Base-by-base conservation (phyloP, 2,888 invertebrate species). In the Papilio elwesi region DNA sequence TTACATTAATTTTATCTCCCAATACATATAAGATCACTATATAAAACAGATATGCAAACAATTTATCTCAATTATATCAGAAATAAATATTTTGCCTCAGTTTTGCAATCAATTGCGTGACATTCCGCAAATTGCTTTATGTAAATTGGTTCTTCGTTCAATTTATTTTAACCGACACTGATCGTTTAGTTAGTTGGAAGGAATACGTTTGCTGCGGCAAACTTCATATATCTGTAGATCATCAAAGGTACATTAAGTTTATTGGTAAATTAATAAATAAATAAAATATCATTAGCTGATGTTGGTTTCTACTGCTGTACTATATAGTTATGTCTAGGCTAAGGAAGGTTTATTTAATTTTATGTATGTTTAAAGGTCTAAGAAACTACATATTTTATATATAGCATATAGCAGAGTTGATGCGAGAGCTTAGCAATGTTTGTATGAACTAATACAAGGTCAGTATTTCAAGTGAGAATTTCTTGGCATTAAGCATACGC, bases 41-140 rank as follows among this genome's bases (percentile, higher is more conserved):
- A 26, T 26, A 4, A 26, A 26, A 26, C 4, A 26, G 26, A 26
- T 26, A 26, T 2, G 26, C 26, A 26, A 26, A 26, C 4, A 26
- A 26, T 26, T 26, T 26, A 4, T 26, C 26, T 26, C 26, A 26
- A 4, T 26, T 26, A 26, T 26, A 26, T 26, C 10, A 12, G 10
- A 49, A 13, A 49, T 11, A 11, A 53, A 26, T 12, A 55, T 64
- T 67, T 68, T 26, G 10, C 52, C 15, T 52, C 15, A 36, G 26
- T 53, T 43, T 52, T 47, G 38, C 51, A 67, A 74, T 70, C 68
- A 66, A 43, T 67, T 49, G 62, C 49, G 66, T 69, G 67, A 65
- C 67, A 57, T 55, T 51, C 51, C 59, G 62, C 73, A 71, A 73
- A 74, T 67, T 73, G 73, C 57, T 75, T 75, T 73, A 75, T 75